Percentiles rank a stretch among this genome's conserved stretches.
Evolutionary conservation across 2,797 vertebrate species (phyloP).

Genomic region (Florisuga fusca): DNA sequence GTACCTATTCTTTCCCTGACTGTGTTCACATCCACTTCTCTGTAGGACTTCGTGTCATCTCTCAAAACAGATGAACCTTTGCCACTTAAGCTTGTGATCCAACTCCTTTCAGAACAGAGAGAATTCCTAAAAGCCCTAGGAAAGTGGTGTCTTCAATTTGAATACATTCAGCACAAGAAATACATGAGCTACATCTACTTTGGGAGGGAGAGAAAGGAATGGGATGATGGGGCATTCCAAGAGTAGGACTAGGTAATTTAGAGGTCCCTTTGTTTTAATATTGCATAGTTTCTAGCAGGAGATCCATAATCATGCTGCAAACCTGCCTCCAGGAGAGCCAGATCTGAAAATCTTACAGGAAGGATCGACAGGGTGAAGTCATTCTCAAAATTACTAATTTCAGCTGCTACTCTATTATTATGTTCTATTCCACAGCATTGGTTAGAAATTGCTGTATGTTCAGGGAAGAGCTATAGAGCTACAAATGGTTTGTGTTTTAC

Average conservation of each 20-base stretch:
- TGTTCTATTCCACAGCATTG: neutral
- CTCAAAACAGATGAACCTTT: slow-evolving; percentile 20
- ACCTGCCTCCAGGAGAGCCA: neutral
- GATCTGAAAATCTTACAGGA: neutral
- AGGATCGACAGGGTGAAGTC: neutral
- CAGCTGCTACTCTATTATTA: neutral
- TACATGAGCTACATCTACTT: neutral
- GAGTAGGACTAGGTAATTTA: neutral
- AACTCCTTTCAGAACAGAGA: slow-evolving; percentile 2
- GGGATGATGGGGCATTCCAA: neutral
- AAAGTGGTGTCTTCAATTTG: neutral
- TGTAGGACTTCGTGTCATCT: neutral
- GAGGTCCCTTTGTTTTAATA: neutral
- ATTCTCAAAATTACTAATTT: neutral
- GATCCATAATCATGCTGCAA: neutral
- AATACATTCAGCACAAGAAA: slow-evolving; percentile 26
- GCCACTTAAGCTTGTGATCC: neutral
- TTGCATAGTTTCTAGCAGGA: neutral
- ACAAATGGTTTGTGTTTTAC: neutral
- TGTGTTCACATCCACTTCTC: neutral
- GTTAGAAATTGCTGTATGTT: neutral
- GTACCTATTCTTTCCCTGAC: neutral
- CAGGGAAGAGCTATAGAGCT: neutral
- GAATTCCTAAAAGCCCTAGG: neutral
- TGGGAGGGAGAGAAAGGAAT: neutral